phyloP scores from a whole-genome alignment of 2,888 invertebrate species.

The Archaeoteleia sp. region DNA sequence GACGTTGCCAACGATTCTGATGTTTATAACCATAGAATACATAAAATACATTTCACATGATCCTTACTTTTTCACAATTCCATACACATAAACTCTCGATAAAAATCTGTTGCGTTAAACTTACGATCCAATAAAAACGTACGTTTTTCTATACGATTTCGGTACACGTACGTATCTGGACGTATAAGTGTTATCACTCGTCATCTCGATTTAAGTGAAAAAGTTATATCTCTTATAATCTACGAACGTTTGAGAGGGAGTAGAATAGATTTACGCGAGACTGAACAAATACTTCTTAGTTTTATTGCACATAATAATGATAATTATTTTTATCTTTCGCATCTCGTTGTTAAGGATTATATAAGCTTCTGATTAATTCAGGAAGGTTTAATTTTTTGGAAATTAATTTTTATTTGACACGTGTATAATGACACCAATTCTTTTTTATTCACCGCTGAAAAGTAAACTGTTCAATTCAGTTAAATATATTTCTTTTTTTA shows the following conservation, averaged over 20 bases:
- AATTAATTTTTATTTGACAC: no score
- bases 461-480: no score
- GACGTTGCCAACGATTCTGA: no score
- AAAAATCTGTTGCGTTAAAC: slow-evolving; percentile 28
- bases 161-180: slow-evolving; percentile 20
- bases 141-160: slow-evolving; percentile 22
- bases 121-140: slow-evolving; percentile 37
- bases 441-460: no score
- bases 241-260: neutral
- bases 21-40: no score
- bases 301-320: no score
- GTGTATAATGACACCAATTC: no score
- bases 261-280: slow-evolving; percentile 1
- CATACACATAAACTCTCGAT: slow-evolving; percentile 27
- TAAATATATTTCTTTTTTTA: no score
- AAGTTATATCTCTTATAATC: slow-evolving; percentile 15
- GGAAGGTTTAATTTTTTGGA: no score
- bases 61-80: slow-evolving; percentile 18
- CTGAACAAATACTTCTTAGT: slow-evolving; percentile 17
- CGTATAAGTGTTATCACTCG: slow-evolving; percentile 17
- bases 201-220: slow-evolving; percentile 23
- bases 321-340: no score
- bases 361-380: no score
- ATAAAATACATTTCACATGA: slow-evolving; percentile 27
- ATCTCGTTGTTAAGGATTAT: no score